Evolutionary conservation across 2,888 invertebrate species (phyloP).

Genomic region (Merodon equestris): DNA sequence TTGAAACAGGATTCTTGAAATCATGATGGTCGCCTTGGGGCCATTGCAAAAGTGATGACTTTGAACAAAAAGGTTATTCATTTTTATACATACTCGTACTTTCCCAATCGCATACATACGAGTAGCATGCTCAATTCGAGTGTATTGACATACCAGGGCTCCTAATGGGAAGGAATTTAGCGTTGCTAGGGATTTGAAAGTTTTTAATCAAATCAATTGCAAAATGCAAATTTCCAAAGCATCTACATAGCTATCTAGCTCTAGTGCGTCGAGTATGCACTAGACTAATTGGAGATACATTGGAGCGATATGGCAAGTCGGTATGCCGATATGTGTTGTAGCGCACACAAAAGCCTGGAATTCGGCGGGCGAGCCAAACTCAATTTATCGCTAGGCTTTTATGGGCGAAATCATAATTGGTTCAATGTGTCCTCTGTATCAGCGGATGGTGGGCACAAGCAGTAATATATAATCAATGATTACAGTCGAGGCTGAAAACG

Average conservation of each 20-base stretch:
- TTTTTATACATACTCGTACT: too few species aligned
- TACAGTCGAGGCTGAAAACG: too few species aligned
- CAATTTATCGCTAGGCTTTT: conserved; percentile 38
- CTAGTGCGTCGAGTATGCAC: conserved; percentile 9
- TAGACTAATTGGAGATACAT: conserved; percentile 46
- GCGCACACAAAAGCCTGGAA: neutral
- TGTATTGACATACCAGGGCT: neutral
- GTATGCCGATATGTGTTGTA: neutral
- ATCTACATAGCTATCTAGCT: neutral
- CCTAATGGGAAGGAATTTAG: too few species aligned
- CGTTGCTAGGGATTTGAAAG: conserved; percentile 11
- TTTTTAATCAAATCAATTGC: conserved; percentile 62
- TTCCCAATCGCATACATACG: too few species aligned
- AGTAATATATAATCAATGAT: too few species aligned
- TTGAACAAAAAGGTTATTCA: too few species aligned
- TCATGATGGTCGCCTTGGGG: conserved; percentile 33
- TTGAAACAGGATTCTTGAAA: conserved; percentile 31
- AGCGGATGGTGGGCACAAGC: conserved; percentile 13
- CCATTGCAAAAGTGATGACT: neutral
- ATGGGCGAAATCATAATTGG: conserved; percentile 44
- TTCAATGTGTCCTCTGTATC: conserved; percentile 15
- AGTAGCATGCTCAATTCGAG: conserved; percentile 10
- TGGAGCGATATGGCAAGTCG: conserved; percentile 3
- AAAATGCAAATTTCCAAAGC: conserved; percentile 55
- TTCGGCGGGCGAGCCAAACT: neutral